Evolutionary conservation across 2,888 invertebrate genomes (phyloP).

Genomic region (Synanthedon tipuliformis): DNA sequence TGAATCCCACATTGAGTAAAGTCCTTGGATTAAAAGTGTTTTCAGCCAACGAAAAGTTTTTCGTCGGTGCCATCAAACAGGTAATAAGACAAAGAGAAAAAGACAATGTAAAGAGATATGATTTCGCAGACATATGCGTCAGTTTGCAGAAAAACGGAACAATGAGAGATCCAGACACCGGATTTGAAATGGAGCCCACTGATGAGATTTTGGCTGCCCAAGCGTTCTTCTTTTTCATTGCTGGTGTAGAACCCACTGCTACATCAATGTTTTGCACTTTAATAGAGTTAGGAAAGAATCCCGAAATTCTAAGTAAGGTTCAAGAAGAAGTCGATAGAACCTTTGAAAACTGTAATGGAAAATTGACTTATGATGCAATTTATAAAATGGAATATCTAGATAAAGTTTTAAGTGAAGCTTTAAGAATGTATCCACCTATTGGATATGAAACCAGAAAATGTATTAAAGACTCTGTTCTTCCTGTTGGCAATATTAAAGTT

Average conservation of each 20-base stretch:
- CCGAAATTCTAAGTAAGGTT: constrained; percentile 28
- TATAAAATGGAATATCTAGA: constrained; percentile 36
- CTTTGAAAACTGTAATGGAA: constrained; percentile 19
- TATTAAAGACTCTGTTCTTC: constrained; percentile 26
- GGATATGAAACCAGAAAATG: constrained; percentile 28
- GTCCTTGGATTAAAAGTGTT: constrained; percentile 26
- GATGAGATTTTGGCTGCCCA: constrained; percentile 41
- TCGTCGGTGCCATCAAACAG: constrained; percentile 36
- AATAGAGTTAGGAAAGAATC: constrained; percentile 35
- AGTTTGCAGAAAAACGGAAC: constrained; percentile 31
- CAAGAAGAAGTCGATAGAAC: constrained; percentile 36
- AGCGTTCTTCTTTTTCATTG: constrained; percentile 44
- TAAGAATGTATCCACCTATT: constrained; percentile 37
- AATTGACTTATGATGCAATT: constrained; percentile 28
- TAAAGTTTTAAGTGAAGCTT: constrained; percentile 28
- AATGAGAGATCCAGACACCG: constrained; percentile 26
- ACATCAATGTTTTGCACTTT: constrained; percentile 29
- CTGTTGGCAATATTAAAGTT: constrained; percentile 36
- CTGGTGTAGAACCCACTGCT: constrained; percentile 48
- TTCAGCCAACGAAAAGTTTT: constrained; percentile 28
- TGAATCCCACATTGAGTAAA: constrained; percentile 17
- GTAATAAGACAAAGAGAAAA: constrained; percentile 28
- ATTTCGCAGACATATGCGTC: constrained; percentile 41
- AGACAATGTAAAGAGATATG: constrained; percentile 28
- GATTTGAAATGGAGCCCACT: constrained; percentile 31